A percentile compares a stretch with the other conserved stretches of the same genome.
Evolutionary conservation across 2,113 vertebrate genomes (phyloP).

Genomic region (Halcyon malimbica): DNA sequence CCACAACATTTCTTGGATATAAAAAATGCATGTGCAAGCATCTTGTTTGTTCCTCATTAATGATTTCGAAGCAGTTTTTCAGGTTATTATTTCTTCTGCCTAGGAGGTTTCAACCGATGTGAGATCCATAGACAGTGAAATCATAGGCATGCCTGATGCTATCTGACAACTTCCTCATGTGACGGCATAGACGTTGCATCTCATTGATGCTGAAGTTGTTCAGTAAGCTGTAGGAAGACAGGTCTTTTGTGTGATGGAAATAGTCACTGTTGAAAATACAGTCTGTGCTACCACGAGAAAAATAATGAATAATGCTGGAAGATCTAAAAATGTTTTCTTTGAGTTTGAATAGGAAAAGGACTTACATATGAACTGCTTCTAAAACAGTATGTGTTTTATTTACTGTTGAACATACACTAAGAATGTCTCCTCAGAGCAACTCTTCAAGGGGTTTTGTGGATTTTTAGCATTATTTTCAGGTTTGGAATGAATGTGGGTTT

Average conservation of each 20-base stretch:
- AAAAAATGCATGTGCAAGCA: slow-evolving; percentile 25
- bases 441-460: slow-evolving; percentile 55
- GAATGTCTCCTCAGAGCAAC: slow-evolving; percentile 58
- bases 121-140: slow-evolving; percentile 84
- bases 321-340: slow-evolving; percentile 60
- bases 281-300: slow-evolving; percentile 70
- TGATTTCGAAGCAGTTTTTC: slow-evolving; percentile 42
- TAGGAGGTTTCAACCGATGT: slow-evolving; percentile 70
- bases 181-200: slow-evolving; percentile 74
- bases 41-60: slow-evolving; percentile 46
- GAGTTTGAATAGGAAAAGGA: slow-evolving; percentile 37
- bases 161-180: slow-evolving; percentile 80
- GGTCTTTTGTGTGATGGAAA: slow-evolving; percentile 79
- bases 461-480: not conserved
- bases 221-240: slow-evolving; percentile 81
- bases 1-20: not conserved
- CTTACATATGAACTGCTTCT: not conserved
- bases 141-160: slow-evolving; percentile 71
- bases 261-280: slow-evolving; percentile 74
- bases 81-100: slow-evolving; percentile 56
- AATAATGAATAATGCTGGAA: slow-evolving; percentile 70
- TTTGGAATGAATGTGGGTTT: not conserved
- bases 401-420: slow-evolving; percentile 2
- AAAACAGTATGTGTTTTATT: not conserved
- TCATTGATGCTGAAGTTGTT: slow-evolving; percentile 80